These are phyloP conservation scores for Orius laevigatus DNA, from an alignment of 1,140 invertebrate genomes.

Conservation along the genomic window DNA sequence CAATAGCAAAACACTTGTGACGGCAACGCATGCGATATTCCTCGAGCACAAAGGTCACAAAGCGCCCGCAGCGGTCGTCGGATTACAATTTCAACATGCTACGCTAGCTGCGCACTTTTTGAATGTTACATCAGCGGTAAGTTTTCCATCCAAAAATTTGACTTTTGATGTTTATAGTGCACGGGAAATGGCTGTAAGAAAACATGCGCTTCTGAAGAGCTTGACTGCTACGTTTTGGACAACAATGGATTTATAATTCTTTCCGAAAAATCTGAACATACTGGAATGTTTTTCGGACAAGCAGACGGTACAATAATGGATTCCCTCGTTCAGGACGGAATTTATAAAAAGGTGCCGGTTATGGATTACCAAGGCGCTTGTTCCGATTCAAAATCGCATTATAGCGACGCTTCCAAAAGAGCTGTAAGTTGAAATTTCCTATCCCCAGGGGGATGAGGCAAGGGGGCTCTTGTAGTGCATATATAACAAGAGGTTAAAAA, in stretches of 20 bases:
- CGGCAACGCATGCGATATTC: conserved; percentile 80
- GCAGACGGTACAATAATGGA: conserved; percentile 92
- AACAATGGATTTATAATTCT: conserved; percentile 89
- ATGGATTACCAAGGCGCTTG: conserved; percentile 81
- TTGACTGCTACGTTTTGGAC: conserved; percentile 83
- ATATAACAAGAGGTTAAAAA: too few relatives aligned
- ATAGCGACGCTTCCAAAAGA: conserved; percentile 37
- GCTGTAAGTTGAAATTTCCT: not conserved
- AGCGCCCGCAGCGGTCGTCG: conserved; percentile 79
- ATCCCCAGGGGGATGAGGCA: too few relatives aligned
- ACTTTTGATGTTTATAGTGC: conserved; percentile 37
- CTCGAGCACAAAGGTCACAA: conserved; percentile 65
- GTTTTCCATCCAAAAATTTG: conserved; percentile 18
- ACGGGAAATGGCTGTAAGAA: conserved; percentile 54
- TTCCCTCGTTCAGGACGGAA: conserved; percentile 72
- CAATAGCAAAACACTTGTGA: conserved; percentile 48
- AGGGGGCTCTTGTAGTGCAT: too few relatives aligned
- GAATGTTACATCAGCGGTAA: conserved; percentile 69
- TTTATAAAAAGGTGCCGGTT: conserved; percentile 69
- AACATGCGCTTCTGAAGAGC: conserved; percentile 65
- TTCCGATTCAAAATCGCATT: conserved; percentile 53
- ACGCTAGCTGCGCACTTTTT: conserved; percentile 65
- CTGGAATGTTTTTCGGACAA: conserved; percentile 79
- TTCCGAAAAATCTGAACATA: conserved; percentile 66
- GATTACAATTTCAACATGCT: conserved; percentile 67